Base-by-base conservation (phyloP, 2,888 invertebrate species). In the Meteorus colon region DNA sequence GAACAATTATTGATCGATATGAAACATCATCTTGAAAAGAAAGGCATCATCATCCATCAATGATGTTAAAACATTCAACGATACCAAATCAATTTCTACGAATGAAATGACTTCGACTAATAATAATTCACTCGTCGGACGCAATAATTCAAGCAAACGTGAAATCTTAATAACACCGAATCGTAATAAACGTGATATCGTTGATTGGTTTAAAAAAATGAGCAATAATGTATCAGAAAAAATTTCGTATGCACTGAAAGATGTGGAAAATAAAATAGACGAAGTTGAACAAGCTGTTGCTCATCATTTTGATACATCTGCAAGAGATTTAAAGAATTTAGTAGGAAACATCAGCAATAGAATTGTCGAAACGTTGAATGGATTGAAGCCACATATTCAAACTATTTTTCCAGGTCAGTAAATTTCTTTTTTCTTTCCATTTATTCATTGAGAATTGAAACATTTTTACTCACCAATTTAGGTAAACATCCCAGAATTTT, bases 361-460 rank as follows among this genome's bases (percentile, higher is more conserved):
- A 0, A 60, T 90, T 86, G 75, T 90, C 87, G 16, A 91, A 89
- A 84, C 91, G 5, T 87, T 90, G 0, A 92, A 92, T 74, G 84
- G 89, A 0, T 92, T 92, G 63, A 92, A 92, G 80, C 90, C 91
- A 62, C 86, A 90, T 41, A 91, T 93, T 27, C 91, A 91, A 82
- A 91, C 92, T 31, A 92, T 92, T 73, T 92, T 91, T 86, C 92
- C 92, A 84, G 92, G 92, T 92, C 82, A 67, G 80, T 73, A 19
- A 4, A 59, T 41, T 12, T 12, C 8, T 41, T 41, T 12, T 41
- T 8, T 41, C 4, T 34, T 8, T 12, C 8, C 8, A 12, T 41
- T 10, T 12, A 1, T 41, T 12, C 8, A 41, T 12, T 8, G 12
- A 41, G 12, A 2, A 41, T 12, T 41, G 6, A 12, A 41, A 12